Base-by-base conservation (phyloP, 1,140 invertebrate genomes). In the Heliconius melpomene region DNA sequence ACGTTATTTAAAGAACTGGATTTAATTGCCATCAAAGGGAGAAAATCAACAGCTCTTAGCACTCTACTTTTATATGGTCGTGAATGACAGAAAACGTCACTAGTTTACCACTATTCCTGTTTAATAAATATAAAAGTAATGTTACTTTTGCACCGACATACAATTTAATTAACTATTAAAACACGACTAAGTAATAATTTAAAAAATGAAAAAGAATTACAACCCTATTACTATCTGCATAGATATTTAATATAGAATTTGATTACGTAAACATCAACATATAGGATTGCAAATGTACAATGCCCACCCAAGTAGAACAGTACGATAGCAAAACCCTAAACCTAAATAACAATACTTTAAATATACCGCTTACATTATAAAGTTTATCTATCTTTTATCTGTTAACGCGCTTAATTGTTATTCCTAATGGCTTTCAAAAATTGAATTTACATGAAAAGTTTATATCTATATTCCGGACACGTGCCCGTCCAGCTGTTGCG, bases 401-500 rank as follows among this genome's bases (percentile, higher is more conserved):
- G 18, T 66, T 66, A 29, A 26, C 11, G 57, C 57, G 5, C 1
- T 66, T 66, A 66, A 66, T 66, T 66, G 60, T 66, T 18, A 29
- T 66, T 6, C 54, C 70, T 32, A 46, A 80, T 80, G 75, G 38
- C n/a, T 57, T 73, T 54, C 70, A 71, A 74, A 74, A 72, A 70
- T 66, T 72, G 46, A 77, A 77, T 77, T 77, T 72, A 72, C 57
- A 54, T 54, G 38, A 86, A 80, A 77, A 80, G 81, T 77, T 81
- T 75, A 71, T 46, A 57, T 74, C 52, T 29, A 73, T 50, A 74
- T 74, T 76, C 74, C 38, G 76, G 74, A 77, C 81, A 78, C 84
- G 79, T 84, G 84, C 83, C 74, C 75, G 66, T 75, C 83, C 90
- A 91, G 89, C 89, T 92, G 89, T 86, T 86, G 82, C 74, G 77